phyloP scores from a whole-genome alignment of 1,140 invertebrate species.

The Brachionus calyciflorus region DNA sequence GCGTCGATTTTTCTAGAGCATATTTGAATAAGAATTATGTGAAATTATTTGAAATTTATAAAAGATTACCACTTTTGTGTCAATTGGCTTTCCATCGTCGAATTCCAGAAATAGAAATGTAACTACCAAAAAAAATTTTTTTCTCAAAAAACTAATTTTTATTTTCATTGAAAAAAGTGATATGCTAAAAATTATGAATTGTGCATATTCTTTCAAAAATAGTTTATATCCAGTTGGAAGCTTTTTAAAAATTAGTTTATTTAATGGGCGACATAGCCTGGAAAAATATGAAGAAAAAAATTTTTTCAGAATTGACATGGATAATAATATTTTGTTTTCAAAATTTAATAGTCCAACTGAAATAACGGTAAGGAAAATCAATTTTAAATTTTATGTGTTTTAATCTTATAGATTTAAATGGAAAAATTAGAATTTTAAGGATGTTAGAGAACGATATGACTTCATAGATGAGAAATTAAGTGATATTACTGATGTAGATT shows the following conservation, averaged over 20 bases:
- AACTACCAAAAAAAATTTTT: neutral
- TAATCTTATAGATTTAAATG: no score
- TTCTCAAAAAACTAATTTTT: no score
- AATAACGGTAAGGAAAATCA: neutral
- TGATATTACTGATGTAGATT: slow-evolving; percentile 14
- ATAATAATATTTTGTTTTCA: slow-evolving; percentile 21
- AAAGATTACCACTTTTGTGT: neutral
- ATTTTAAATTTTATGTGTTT: neutral
- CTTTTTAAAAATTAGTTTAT: slow-evolving; percentile 5
- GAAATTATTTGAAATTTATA: slow-evolving; percentile 21
- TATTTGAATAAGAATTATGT: slow-evolving; percentile 33
- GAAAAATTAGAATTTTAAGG: neutral
- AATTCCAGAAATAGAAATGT: slow-evolving; percentile 27
- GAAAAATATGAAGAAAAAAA: slow-evolving; percentile 26
- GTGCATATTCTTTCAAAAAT: slow-evolving; percentile 21
- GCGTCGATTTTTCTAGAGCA: neutral
- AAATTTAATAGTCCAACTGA: neutral
- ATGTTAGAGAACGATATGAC: neutral
- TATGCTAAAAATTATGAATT: slow-evolving; percentile 18
- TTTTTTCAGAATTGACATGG: slow-evolving; percentile 3
- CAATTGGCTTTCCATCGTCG: slow-evolving; percentile 8
- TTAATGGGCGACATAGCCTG: slow-evolving; percentile 19
- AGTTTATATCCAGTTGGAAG: slow-evolving; percentile 17
- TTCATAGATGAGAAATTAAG: slow-evolving; percentile 20
- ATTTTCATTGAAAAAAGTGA: no score